These are phyloP conservation scores for Numenius arquata DNA, from an alignment of 2,113 vertebrate genomes.

Conservation along the genomic window DNA sequence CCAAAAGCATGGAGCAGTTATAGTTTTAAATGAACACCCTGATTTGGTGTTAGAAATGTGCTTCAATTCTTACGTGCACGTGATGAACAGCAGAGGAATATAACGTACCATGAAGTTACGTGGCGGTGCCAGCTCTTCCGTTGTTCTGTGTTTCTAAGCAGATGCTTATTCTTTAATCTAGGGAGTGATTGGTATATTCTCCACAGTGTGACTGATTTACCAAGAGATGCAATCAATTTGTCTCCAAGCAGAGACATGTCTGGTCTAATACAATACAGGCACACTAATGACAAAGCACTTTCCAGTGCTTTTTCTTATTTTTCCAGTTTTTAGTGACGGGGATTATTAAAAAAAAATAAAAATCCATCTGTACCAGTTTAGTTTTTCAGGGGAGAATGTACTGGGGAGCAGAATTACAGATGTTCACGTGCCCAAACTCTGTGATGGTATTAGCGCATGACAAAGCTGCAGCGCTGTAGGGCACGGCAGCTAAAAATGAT, in stretches of 20 bases:
- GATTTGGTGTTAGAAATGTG: background rate
- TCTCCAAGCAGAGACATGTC: slow-evolving; percentile 13
- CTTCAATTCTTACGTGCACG: background rate
- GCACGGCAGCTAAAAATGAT: background rate
- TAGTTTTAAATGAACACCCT: background rate
- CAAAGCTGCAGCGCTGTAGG: background rate
- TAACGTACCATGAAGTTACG: background rate
- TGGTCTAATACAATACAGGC: slow-evolving; percentile 5
- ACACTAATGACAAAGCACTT: background rate
- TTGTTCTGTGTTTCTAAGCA: slow-evolving; percentile 30
- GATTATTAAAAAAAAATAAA: background rate
- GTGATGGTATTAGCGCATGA: background rate
- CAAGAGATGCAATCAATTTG: slow-evolving; percentile 32
- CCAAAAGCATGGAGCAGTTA: background rate
- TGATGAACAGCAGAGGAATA: background rate
- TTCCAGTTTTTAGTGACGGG: background rate
- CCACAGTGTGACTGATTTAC: slow-evolving; percentile 13
- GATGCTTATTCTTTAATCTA: slow-evolving; percentile 29
- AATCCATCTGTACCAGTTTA: background rate
- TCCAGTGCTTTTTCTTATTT: background rate
- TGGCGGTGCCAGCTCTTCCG: background rate
- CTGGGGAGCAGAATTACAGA: background rate
- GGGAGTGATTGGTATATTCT: background rate
- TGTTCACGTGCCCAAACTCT: background rate
- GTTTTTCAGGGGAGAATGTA: background rate